These are phyloP conservation scores for Stegodyphus dumicola DNA, from an alignment of 1,140 invertebrate species.

Conservation along the genomic window DNA sequence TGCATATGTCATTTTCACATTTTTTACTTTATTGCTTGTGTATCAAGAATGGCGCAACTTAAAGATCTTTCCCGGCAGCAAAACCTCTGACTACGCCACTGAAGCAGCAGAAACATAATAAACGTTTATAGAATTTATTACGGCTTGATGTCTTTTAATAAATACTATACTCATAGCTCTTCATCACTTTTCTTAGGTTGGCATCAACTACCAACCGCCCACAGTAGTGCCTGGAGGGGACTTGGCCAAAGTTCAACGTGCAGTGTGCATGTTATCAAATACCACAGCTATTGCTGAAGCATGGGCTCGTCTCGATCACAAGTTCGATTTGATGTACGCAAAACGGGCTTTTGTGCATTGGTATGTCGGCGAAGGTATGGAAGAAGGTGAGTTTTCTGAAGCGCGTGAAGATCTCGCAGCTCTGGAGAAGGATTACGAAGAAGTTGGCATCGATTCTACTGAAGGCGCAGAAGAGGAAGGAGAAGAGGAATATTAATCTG, in stretches of 20 bases:
- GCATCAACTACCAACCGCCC: conserved; percentile 70
- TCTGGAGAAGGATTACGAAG: conserved; percentile 86
- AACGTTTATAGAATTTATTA: no score
- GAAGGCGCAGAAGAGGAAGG: conserved; percentile 69
- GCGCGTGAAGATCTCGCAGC: conserved; percentile 87
- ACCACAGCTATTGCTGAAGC: conserved; percentile 80
- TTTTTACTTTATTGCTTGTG: no score
- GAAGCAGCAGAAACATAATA: no score
- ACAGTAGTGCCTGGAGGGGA: conserved; percentile 76
- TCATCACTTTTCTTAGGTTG: conserved; percentile 64
- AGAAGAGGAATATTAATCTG: conserved; percentile 64
- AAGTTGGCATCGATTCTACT: conserved; percentile 78
- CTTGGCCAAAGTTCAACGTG: conserved; percentile 72
- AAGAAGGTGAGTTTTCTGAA: conserved; percentile 87
- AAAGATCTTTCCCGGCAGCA: no score
- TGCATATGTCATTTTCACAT: no score
- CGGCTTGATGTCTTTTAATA: not conserved
- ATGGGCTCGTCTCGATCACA: conserved; percentile 79
- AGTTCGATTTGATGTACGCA: conserved; percentile 79
- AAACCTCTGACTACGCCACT: no score
- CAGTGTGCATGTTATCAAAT: conserved; percentile 81
- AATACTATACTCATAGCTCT: not conserved
- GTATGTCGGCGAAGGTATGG: conserved; percentile 88
- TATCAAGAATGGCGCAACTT: no score
- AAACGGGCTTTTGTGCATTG: conserved; percentile 88